phyloP scores from a whole-genome alignment of 1,140 invertebrate genomes.

The Popillia japonica region DNA sequence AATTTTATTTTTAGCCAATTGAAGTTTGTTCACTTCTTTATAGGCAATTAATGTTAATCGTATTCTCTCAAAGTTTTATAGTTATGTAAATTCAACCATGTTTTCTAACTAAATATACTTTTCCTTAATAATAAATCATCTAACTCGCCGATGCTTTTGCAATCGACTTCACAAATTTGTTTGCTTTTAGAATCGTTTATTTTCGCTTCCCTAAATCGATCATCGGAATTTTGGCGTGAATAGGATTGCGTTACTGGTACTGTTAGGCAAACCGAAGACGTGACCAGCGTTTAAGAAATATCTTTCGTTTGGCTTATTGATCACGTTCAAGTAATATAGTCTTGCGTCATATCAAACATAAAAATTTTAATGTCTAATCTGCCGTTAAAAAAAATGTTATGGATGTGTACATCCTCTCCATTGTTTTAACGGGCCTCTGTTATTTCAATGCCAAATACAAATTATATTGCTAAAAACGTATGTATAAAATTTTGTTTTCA shows the following conservation, averaged over 20 bases:
- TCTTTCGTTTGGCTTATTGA: background rate
- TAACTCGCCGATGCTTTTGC: background rate
- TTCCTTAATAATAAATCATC: background rate
- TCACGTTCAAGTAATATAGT: background rate
- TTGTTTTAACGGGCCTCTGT: background rate
- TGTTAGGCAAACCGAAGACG: background rate
- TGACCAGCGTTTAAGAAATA: background rate
- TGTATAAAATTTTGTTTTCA: background rate
- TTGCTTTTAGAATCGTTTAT: conserved; percentile 1
- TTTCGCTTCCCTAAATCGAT: background rate
- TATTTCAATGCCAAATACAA: background rate
- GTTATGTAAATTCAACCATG: too few relatives aligned
- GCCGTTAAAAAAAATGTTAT: background rate
- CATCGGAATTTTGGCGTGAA: background rate
- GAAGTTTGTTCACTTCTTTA: too few relatives aligned
- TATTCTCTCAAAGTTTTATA: too few relatives aligned
- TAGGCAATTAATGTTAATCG: too few relatives aligned
- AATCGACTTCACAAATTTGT: background rate
- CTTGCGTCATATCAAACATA: background rate
- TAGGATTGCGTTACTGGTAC: background rate
- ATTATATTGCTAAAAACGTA: background rate
- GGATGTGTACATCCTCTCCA: background rate
- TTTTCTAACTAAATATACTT: background rate
- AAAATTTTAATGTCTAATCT: background rate
- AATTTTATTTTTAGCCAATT: too few relatives aligned